Evolutionary conservation across 1,140 invertebrate genomes (phyloP).

Genomic region (Ips typographus): DNA sequence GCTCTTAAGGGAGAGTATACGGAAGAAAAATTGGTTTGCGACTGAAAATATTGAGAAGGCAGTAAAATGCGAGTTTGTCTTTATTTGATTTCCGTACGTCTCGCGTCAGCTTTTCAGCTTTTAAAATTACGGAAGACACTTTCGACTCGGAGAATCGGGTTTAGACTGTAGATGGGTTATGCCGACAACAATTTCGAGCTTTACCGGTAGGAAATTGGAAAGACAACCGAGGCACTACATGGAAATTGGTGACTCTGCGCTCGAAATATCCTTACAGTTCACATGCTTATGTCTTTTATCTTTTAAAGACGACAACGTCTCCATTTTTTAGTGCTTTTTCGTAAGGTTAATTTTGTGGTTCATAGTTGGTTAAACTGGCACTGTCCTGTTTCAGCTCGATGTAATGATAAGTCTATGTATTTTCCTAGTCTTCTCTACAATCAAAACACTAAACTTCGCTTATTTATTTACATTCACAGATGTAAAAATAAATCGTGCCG

Average conservation of each 20-base stretch:
- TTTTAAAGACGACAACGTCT: too few species aligned
- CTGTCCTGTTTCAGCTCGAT: too few species aligned
- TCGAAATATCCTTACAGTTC: not conserved
- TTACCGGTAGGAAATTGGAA: slow-evolving; percentile 8
- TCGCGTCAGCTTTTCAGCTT: slow-evolving; percentile 16
- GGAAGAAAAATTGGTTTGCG: slow-evolving; percentile 21
- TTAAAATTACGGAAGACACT: slow-evolving; percentile 29
- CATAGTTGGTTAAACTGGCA: too few species aligned
- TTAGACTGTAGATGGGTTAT: slow-evolving; percentile 26
- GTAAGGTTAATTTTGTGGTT: too few species aligned
- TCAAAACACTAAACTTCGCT: not conserved
- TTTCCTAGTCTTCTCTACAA: too few species aligned
- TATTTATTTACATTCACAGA: not conserved
- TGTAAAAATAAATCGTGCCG: not conserved
- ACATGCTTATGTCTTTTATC: too few species aligned
- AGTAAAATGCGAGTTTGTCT: slow-evolving; percentile 31
- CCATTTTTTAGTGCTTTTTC: too few species aligned
- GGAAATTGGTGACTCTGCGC: not conserved
- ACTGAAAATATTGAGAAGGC: slow-evolving; percentile 31
- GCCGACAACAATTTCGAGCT: slow-evolving; percentile 24
- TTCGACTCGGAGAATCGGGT: slow-evolving; percentile 23
- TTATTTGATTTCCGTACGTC: slow-evolving; percentile 33
- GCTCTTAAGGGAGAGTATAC: not conserved
- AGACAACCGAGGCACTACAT: slow-evolving; percentile 15
- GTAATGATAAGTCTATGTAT: too few species aligned